These are phyloP conservation scores for Microcebus murinus DNA, from an alignment of 2,113 vertebrate species.

Conservation along the genomic window DNA sequence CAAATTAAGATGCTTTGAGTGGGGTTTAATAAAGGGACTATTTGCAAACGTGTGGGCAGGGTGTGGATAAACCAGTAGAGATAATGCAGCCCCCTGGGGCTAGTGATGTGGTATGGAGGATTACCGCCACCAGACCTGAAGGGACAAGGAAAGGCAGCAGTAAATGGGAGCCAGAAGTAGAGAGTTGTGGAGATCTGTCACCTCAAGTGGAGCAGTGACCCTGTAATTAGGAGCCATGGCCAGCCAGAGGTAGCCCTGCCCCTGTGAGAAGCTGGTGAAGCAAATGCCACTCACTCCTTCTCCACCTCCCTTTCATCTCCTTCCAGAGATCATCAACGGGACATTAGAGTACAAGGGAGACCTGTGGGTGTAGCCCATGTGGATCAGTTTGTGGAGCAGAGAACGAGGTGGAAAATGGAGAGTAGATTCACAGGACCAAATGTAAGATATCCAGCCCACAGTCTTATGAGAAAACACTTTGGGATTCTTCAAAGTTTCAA, in stretches of 20 bases:
- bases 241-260: no score
- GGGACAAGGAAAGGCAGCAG: background rate
- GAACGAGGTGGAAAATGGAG: background rate
- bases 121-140: background rate
- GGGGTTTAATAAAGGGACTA: slow-evolving; percentile 29
- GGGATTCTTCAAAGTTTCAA: background rate
- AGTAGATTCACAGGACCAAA: no score
- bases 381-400: background rate
- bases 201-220: background rate
- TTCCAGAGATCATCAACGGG: background rate
- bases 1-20: slow-evolving; percentile 29
- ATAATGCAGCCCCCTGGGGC: background rate
- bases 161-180: background rate
- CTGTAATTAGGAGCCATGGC: background rate
- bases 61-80: slow-evolving; percentile 36
- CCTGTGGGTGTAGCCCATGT: no score
- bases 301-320: background rate
- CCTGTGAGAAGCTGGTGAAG: background rate
- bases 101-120: background rate
- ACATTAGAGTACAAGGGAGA: background rate
- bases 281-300: no score
- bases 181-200: fast-evolving
- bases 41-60: slow-evolving; percentile 37
- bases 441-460: background rate
- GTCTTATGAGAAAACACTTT: background rate